A percentile compares a stretch with the other conserved stretches of the same genome.
Evolutionary conservation across 2,113 vertebrate genomes (phyloP).

Genomic region (Pelecanus crispus): DNA sequence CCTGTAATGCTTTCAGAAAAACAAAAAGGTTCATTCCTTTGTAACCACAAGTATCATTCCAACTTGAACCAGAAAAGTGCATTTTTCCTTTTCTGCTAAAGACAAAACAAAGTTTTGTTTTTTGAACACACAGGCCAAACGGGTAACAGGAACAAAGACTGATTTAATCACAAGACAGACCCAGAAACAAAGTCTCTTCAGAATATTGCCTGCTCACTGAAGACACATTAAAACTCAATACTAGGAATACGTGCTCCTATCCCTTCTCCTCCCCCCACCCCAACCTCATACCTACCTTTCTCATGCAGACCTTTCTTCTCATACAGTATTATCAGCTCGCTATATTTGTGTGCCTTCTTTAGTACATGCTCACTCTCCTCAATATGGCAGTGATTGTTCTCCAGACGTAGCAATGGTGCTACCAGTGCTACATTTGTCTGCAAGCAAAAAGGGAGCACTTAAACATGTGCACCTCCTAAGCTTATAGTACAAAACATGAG

Average conservation of each 20-base stretch:
- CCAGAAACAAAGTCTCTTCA: background rate
- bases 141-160: background rate
- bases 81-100: background rate
- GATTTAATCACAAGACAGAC: background rate
- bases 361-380: conserved; percentile 97
- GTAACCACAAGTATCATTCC: background rate
- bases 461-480: background rate
- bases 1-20: conserved; percentile 84
- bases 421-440: conserved; percentile 96
- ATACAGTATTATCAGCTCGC: conserved; percentile 97
- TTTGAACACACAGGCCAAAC: background rate
- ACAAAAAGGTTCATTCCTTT: background rate
- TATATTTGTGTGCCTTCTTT: conserved; percentile 98
- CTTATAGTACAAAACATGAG: background rate
- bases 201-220: background rate
- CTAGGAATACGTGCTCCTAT: background rate
- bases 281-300: conserved; percentile 78
- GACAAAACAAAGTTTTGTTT: background rate
- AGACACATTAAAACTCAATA: background rate
- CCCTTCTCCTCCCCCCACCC: background rate
- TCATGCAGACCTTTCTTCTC: conserved; percentile 97
- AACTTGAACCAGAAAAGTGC: background rate
- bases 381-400: conserved; percentile 98
- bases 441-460: background rate
- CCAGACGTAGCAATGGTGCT: conserved; percentile 90